Conservation (phyloP, 2,888 invertebrate species). For the Ischnura elegans region DNA sequence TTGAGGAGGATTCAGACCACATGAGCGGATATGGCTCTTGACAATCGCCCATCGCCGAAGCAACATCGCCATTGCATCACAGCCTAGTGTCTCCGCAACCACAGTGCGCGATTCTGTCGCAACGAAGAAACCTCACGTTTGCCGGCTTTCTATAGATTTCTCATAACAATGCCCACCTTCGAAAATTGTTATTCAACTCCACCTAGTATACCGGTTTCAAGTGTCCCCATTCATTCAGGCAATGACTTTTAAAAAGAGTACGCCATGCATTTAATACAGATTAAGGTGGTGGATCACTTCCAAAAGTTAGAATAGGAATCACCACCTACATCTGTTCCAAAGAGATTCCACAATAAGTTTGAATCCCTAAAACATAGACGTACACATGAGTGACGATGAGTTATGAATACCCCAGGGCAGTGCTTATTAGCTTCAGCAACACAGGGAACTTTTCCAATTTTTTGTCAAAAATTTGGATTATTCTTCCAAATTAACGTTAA, state of each 20-base stretch:
- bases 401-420: not conserved
- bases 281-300: constrained; percentile 54
- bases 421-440: not conserved
- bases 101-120: not conserved
- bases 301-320: constrained; percentile 53
- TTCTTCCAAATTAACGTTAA: no score
- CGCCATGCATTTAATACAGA: constrained; percentile 34
- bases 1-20: not conserved
- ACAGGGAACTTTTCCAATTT: no score
- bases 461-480: no score
- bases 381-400: not conserved
- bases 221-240: not conserved
- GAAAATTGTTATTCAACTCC: not conserved
- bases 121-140: not conserved
- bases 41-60: not conserved
- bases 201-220: constrained; percentile 26
- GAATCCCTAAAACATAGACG: not conserved
- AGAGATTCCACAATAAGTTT: not conserved
- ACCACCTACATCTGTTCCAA: constrained; percentile 59
- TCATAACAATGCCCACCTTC: not conserved
- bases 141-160: not conserved
- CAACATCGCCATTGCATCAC: not conserved
- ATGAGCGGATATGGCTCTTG: not conserved
- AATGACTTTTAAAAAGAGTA: not conserved
- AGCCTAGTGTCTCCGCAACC: not conserved